A percentile compares a stretch with the other conserved stretches of the same genome.
phyloP scores from a whole-genome alignment of 1,140 invertebrate species.

The Papilio polyxenes region DNA sequence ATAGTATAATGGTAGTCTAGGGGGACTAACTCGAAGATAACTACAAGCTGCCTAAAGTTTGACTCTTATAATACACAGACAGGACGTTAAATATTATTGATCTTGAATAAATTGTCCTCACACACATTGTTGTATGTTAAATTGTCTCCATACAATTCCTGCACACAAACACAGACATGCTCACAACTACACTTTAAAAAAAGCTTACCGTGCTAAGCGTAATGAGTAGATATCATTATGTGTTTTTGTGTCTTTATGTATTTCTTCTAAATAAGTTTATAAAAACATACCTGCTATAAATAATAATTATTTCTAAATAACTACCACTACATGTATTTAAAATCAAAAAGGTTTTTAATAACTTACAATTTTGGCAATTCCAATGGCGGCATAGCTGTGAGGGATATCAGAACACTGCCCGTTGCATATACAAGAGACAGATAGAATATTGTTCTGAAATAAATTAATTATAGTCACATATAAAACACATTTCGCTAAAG shows the following conservation, averaged over 20 bases:
- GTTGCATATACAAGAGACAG: slow-evolving; percentile 92
- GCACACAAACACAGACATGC: not conserved
- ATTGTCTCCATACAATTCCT: not conserved
- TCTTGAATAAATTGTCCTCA: slow-evolving; percentile 5
- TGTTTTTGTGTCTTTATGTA: too few relatives aligned
- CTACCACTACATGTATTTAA: not conserved
- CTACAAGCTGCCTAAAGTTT: too few relatives aligned
- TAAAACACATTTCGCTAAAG: too few relatives aligned
- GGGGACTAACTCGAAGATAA: too few relatives aligned
- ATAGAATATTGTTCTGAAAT: slow-evolving; percentile 92
- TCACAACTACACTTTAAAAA: not conserved
- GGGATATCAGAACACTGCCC: slow-evolving; percentile 91
- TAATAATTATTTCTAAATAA: not conserved
- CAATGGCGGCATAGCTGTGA: slow-evolving; percentile 84
- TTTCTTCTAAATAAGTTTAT: too few relatives aligned
- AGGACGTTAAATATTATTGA: not conserved
- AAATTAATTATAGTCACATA: not conserved
- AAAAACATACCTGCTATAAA: too few relatives aligned
- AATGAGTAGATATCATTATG: too few relatives aligned
- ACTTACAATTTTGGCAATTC: slow-evolving; percentile 84
- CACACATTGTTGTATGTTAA: not conserved
- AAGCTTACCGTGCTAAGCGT: too few relatives aligned
- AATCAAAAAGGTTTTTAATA: not conserved
- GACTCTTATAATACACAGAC: not conserved
- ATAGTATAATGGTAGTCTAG: too few relatives aligned